phyloP scores from a whole-genome alignment of 2,113 vertebrate genomes.

The Erpornis zantholeuca region DNA sequence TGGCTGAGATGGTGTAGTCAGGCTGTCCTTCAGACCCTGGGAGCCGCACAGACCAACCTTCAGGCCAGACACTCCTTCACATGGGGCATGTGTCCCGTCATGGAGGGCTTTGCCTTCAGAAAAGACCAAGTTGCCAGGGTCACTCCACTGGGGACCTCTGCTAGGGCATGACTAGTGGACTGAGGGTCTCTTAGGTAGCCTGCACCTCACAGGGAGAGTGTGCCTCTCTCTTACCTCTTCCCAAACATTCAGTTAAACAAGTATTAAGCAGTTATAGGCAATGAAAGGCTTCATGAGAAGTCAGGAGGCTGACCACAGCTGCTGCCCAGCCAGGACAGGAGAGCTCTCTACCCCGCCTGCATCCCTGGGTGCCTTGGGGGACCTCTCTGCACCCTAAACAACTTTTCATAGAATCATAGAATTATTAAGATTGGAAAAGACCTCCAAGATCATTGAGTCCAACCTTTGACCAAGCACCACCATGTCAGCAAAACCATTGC shows the following conservation, averaged over 20 bases:
- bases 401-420: not conserved
- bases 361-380: not conserved
- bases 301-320: not conserved
- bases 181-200: conserved; percentile 57
- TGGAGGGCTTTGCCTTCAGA: not conserved
- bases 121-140: not conserved
- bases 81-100: not conserved
- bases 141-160: not conserved
- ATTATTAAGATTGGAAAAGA: not conserved
- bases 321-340: not conserved
- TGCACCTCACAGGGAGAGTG: not conserved
- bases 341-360: not conserved
- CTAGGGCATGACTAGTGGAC: conserved; percentile 29
- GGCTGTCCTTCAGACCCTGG: not conserved
- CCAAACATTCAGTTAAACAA: not conserved
- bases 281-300: not conserved
- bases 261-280: not conserved
- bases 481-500: not conserved
- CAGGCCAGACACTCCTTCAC: not conserved
- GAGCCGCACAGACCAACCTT: not conserved
- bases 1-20: not conserved
- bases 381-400: not conserved
- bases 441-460: not conserved
- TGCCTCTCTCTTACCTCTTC: not conserved
- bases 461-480: not conserved